phyloP scores from a whole-genome alignment of 2,797 vertebrate species.

The Echiichthys vipera region DNA sequence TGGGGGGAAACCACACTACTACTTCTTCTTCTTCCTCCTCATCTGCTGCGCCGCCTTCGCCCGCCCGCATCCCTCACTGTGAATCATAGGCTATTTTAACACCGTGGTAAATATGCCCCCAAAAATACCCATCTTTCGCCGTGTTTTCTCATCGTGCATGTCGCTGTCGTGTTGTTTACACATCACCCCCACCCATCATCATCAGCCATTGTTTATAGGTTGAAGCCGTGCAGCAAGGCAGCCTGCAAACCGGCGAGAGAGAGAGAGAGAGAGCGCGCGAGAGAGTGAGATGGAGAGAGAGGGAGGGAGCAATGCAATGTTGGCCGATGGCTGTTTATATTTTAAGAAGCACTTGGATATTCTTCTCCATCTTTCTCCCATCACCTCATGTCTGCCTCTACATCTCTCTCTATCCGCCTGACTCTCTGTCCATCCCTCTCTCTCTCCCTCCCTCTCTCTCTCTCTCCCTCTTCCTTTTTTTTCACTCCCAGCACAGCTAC shows the following conservation, averaged over 20 bases:
- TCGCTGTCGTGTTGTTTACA: slow-evolving; percentile 79
- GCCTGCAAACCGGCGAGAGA: slow-evolving; percentile 76
- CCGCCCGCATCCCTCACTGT: slow-evolving; percentile 88
- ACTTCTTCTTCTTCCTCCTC: slow-evolving; percentile 64
- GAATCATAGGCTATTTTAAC: slow-evolving; percentile 96
- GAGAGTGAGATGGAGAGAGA: slow-evolving; percentile 58
- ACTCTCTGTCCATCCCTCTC: slow-evolving; percentile 61
- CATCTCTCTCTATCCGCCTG: slow-evolving; percentile 75
- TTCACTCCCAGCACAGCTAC: slow-evolving; percentile 85
- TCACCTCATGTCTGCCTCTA: slow-evolving; percentile 75
- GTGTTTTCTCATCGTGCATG: slow-evolving; percentile 80
- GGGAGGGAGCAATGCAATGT: slow-evolving; percentile 67
- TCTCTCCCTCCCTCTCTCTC: slow-evolving; percentile 44
- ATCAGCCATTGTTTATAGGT: slow-evolving; percentile 81
- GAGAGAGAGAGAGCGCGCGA: slow-evolving; percentile 57
- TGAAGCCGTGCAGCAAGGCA: slow-evolving; percentile 56
- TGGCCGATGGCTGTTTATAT: slow-evolving; percentile 75
- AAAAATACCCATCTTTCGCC: slow-evolving; percentile 67
- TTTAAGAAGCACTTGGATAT: slow-evolving; percentile 77
- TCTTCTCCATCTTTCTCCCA: slow-evolving; percentile 79
- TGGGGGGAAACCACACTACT: slow-evolving; percentile 55
- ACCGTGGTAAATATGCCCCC: slow-evolving; percentile 95
- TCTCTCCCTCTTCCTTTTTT: slow-evolving; percentile 66
- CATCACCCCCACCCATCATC: slow-evolving; percentile 85
- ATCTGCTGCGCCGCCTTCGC: slow-evolving; percentile 67